Percentiles rank a stretch among this genome's conserved stretches.
These are phyloP conservation scores for Archivesica marissinica DNA, from an alignment of 1,140 invertebrate genomes.

Conservation along the genomic window DNA sequence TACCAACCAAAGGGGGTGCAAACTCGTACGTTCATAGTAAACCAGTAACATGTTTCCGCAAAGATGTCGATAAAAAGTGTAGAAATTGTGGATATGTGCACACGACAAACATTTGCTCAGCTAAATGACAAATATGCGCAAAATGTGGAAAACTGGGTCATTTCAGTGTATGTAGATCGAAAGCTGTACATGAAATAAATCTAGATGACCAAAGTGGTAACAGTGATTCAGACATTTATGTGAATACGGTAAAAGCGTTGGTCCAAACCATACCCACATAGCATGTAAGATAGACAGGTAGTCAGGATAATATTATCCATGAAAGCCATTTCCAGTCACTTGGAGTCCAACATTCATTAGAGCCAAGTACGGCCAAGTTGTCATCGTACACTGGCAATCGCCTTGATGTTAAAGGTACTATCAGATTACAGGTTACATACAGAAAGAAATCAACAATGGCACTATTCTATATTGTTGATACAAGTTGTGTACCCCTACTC, in stretches of 20 bases:
- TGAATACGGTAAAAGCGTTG: no score
- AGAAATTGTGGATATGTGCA: neutral
- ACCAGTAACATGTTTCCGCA: neutral
- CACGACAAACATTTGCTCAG: neutral
- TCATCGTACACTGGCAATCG: neutral
- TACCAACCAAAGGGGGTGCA: neutral
- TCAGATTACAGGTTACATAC: neutral
- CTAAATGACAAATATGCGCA: neutral
- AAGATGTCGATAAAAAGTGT: neutral
- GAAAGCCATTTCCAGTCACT: neutral
- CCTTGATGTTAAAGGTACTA: neutral
- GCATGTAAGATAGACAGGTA: neutral
- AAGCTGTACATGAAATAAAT: neutral
- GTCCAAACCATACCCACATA: no score
- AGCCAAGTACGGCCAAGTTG: neutral
- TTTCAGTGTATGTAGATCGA: neutral
- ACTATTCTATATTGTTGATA: neutral
- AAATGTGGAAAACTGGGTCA: neutral
- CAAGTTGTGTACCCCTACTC: neutral
- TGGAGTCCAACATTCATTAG: neutral
- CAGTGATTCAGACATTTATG: neutral
- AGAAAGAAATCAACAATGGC: neutral
- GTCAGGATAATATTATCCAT: neutral
- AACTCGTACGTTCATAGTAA: neutral
- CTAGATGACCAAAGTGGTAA: no score